Conservation (phyloP, 2,888 invertebrate genomes). For the Orchesellides sinensis region DNA sequence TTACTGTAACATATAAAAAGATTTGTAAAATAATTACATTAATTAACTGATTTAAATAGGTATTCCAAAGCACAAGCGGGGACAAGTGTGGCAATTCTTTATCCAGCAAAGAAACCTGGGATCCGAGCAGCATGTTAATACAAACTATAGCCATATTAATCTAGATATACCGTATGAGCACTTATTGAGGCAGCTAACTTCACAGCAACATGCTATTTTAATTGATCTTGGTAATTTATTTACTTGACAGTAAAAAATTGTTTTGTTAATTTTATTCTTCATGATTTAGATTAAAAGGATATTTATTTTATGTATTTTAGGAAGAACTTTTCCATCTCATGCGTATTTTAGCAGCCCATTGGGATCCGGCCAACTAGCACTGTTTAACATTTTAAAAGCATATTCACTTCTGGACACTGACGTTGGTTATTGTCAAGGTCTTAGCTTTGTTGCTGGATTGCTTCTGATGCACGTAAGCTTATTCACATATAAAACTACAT, state of each 20-base stretch:
- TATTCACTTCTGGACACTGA: conserved; percentile 96
- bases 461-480: conserved; percentile 91
- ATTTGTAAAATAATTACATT: no score
- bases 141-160: conserved; percentile 83
- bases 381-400: conserved; percentile 97
- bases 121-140: conserved; percentile 83
- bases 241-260: background rate
- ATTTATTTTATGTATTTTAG: conserved; percentile 76
- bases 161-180: conserved; percentile 88
- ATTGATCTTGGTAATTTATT: conserved; percentile 87
- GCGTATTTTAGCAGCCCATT: conserved; percentile 94
- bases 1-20: no score
- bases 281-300: background rate
- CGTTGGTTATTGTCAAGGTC: conserved; percentile 97
- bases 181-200: conserved; percentile 90
- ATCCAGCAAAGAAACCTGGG: conserved; percentile 84
- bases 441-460: conserved; percentile 97
- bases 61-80: conserved; percentile 89
- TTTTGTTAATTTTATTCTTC: background rate
- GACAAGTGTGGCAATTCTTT: conserved; percentile 95
- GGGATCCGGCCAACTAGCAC: conserved; percentile 93
- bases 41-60: no score
- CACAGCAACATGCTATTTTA: conserved; percentile 97
- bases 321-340: conserved; percentile 95
- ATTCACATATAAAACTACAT: no score